Percentiles rank a stretch among this genome's conserved stretches.
phyloP scores from a whole-genome alignment of 2,888 invertebrate species.

The Clusia tigrina region DNA sequence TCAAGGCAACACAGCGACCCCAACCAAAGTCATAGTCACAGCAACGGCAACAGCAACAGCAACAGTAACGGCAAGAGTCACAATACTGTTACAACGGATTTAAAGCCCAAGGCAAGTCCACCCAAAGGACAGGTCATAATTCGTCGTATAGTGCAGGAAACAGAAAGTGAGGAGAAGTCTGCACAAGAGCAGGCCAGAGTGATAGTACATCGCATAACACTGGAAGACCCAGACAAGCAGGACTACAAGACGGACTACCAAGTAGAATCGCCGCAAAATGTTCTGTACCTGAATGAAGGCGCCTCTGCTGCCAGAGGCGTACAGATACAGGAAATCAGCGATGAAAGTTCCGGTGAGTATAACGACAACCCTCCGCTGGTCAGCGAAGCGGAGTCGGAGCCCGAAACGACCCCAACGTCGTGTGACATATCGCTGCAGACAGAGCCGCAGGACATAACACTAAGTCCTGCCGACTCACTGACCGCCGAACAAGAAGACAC shows the following conservation, averaged over 20 bases:
- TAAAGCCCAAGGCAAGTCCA: neutral
- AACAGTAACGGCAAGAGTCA: neutral
- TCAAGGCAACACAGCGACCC: neutral
- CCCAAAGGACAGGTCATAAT: neutral
- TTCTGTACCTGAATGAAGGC: no score
- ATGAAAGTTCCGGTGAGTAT: slow-evolving; percentile 58
- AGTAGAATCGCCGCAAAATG: slow-evolving; percentile 48
- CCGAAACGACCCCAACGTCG: slow-evolving; percentile 41
- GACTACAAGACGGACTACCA: slow-evolving; percentile 35
- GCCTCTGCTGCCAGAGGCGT: slow-evolving; percentile 30
- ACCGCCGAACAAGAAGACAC: slow-evolving; percentile 53
- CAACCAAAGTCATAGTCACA: neutral
- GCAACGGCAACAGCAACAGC: neutral
- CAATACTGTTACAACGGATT: no score
- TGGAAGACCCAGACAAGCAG: slow-evolving; percentile 2
- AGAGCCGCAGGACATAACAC: neutral
- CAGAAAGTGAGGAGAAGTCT: neutral
- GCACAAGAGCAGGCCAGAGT: slow-evolving; percentile 43
- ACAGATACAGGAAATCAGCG: slow-evolving; percentile 62
- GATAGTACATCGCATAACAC: slow-evolving; percentile 50
- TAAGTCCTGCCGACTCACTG: slow-evolving; percentile 8
- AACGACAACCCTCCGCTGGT: slow-evolving; percentile 68
- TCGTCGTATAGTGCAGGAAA: neutral
- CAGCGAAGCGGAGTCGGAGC: slow-evolving; percentile 72
- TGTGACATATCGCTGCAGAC: neutral